Evolutionary conservation across 1,140 invertebrate genomes (phyloP).

Genomic region (Elysia chlorotica): DNA sequence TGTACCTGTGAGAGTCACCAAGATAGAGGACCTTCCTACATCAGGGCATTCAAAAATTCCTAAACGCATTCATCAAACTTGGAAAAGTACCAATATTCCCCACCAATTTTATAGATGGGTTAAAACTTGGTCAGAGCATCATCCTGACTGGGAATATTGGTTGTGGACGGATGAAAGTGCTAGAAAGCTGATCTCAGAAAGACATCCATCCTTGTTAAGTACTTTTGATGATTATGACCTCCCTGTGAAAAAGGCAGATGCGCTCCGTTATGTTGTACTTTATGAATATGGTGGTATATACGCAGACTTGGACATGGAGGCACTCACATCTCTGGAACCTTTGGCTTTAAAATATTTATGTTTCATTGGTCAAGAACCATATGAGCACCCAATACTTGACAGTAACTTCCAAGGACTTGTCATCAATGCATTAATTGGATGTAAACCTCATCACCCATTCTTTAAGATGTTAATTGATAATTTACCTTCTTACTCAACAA

Average conservation of each 20-base stretch:
- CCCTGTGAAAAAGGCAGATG: constrained; percentile 50
- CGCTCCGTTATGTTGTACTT: constrained; percentile 52
- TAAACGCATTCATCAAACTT: constrained; percentile 57
- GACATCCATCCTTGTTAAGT: constrained; percentile 44
- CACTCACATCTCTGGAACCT: constrained; percentile 45
- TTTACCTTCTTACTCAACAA: constrained; percentile 45
- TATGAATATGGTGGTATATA: constrained; percentile 57
- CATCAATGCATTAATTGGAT: constrained; percentile 57
- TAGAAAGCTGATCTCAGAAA: constrained; percentile 42
- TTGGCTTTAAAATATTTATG: constrained; percentile 46
- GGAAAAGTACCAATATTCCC: constrained; percentile 51
- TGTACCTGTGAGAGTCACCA: background rate
- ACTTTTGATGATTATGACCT: constrained; percentile 49
- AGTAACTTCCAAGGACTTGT: constrained; percentile 51
- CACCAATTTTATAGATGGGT: constrained; percentile 45
- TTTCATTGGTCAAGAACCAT: constrained; percentile 56
- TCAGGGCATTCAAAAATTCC: constrained; percentile 41
- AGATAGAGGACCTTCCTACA: constrained; percentile 24
- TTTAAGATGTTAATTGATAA: constrained; percentile 47
- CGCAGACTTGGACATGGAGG: constrained; percentile 57
- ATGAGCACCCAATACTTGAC: constrained; percentile 52
- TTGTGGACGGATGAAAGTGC: constrained; percentile 57
- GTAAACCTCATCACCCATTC: constrained; percentile 52
- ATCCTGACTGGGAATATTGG: constrained; percentile 56
- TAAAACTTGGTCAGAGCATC: constrained; percentile 45